phyloP scores from a whole-genome alignment of 2,797 vertebrate genomes.

The Peromyscus attwateri region DNA sequence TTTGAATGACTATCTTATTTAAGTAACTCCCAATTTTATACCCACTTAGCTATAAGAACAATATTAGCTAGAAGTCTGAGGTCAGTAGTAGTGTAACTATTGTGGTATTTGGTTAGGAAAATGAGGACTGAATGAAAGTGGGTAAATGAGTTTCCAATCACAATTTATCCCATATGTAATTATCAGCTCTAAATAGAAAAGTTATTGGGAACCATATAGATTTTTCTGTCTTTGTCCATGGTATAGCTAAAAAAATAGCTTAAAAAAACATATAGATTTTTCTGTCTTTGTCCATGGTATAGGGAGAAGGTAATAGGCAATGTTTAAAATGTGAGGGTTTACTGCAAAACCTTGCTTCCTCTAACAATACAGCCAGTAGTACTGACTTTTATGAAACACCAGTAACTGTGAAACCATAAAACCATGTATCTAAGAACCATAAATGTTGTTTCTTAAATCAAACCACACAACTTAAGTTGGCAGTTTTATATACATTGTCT shows the following conservation, averaged over 20 bases:
- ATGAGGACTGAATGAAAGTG: background rate
- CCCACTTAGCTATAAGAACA: background rate
- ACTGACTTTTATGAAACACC: constrained; percentile 18
- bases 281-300: constrained; percentile 4
- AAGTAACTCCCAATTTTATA: background rate
- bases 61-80: background rate
- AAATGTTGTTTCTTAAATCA: constrained; percentile 62
- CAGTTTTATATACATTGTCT: constrained; percentile 59
- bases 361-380: background rate
- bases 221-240: constrained; percentile 25
- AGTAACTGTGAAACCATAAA: constrained; percentile 60
- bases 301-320: background rate
- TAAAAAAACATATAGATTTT: constrained; percentile 22
- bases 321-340: constrained; percentile 44
- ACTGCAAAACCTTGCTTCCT: constrained; percentile 51
- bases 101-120: constrained; percentile 9
- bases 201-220: background rate
- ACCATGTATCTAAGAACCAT: background rate
- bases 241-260: constrained; percentile 5
- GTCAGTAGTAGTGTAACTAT: background rate
- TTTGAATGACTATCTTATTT: background rate
- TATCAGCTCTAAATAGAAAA: constrained; percentile 18
- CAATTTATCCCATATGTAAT: constrained; percentile 30
- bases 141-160: background rate
- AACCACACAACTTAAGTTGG: background rate